A percentile compares a stretch with the other conserved stretches of the same genome.
These are phyloP conservation scores for Trichoplax adhaerens DNA, from an alignment of 37 sponge, comb jelly and placozoan genomes.

Conservation along the genomic window DNA sequence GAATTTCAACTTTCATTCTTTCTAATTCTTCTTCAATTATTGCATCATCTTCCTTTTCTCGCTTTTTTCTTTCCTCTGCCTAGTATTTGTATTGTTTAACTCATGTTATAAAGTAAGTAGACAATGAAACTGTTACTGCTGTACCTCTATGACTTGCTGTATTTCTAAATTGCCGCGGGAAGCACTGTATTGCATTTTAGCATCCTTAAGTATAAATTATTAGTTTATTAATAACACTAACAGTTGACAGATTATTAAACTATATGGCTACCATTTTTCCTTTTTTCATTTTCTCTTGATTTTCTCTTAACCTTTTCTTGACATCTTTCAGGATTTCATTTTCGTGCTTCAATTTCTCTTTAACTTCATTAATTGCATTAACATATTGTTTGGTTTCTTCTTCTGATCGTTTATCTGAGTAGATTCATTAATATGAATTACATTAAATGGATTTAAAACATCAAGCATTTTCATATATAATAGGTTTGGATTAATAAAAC, in stretches of 20 bases:
- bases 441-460: neutral
- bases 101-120: neutral
- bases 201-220: slow-evolving; percentile 12
- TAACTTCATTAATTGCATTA: slow-evolving; percentile 1
- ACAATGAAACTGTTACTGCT: slow-evolving; percentile 1
- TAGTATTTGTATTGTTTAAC: neutral
- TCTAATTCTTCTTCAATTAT: slow-evolving; percentile 9
- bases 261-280: slow-evolving; percentile 9
- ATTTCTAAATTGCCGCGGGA: slow-evolving; percentile 10
- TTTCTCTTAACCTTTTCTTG: slow-evolving; percentile 7
- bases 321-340: slow-evolving; percentile 11
- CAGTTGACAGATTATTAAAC: neutral
- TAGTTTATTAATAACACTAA: neutral
- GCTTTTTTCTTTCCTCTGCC: slow-evolving; percentile 19
- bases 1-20: slow-evolving; percentile 16
- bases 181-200: slow-evolving; percentile 4
- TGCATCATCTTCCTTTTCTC: slow-evolving; percentile 6
- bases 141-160: slow-evolving; percentile 10
- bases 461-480: neutral
- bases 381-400: slow-evolving; percentile 8
- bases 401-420: neutral
- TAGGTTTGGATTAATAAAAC: no score
- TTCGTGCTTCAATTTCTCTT: slow-evolving; percentile 12
- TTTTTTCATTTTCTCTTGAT: slow-evolving; percentile 15
- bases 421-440: neutral